phyloP scores from a whole-genome alignment of 2,113 vertebrate species.

The Hiodon tergisus region DNA sequence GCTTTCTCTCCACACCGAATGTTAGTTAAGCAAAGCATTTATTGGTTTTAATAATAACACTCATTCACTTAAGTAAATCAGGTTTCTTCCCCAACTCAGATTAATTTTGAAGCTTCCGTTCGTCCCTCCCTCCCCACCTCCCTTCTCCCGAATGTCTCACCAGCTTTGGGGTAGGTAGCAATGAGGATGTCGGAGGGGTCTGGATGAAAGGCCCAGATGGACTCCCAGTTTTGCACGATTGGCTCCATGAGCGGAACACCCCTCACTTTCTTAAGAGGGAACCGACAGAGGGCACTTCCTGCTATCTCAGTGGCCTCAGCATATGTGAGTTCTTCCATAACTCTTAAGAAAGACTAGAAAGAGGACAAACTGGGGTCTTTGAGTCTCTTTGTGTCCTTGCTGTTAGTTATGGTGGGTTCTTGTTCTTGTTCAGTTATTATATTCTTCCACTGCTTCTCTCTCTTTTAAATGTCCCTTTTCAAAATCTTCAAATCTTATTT shows the following conservation, averaged over 20 bases:
- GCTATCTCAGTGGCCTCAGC: slow-evolving; percentile 40
- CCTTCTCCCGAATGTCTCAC: slow-evolving; percentile 30
- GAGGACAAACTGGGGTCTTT: background rate
- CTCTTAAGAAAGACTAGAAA: background rate
- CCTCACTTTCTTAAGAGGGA: slow-evolving; percentile 50
- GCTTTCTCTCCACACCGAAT: too few species aligned
- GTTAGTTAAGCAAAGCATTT: too few species aligned
- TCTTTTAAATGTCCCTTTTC: slow-evolving; percentile 19
- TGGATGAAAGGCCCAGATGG: slow-evolving; percentile 56
- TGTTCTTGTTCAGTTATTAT: background rate
- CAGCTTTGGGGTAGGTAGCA: slow-evolving; percentile 73
- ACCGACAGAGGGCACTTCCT: slow-evolving; percentile 34
- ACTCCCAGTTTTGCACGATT: slow-evolving; percentile 56
- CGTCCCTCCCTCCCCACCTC: background rate
- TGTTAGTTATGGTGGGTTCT: background rate
- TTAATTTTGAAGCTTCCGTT: background rate
- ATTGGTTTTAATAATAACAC: too few species aligned
- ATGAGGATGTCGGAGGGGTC: slow-evolving; percentile 68
- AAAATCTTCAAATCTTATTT: background rate
- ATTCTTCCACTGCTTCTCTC: background rate
- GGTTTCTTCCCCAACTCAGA: background rate
- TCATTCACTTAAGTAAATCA: too few species aligned
- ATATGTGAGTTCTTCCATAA: slow-evolving; percentile 43
- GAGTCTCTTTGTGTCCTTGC: background rate
- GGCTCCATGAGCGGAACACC: slow-evolving; percentile 57